A percentile compares a stretch with the other conserved stretches of the same genome.
Conservation (phyloP, 2,888 invertebrate species). For the Cephus spinipes region DNA sequence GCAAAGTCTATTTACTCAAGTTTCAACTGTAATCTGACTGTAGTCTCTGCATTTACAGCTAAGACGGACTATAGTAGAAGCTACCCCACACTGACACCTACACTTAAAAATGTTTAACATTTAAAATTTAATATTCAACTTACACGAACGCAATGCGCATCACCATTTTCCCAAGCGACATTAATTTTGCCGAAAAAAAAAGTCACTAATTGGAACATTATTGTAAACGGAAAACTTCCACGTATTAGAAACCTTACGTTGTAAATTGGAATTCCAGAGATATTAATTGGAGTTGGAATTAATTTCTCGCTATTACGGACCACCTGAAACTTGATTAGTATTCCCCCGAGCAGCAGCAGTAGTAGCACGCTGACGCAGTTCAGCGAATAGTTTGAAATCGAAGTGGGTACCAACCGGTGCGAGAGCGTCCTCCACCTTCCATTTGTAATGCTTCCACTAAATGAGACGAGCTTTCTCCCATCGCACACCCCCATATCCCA, state of each 20-base stretch:
- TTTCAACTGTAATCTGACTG: too few relatives aligned
- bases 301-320: slow-evolving; percentile 37
- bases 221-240: slow-evolving; percentile 1
- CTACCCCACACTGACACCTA: neutral
- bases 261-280: slow-evolving; percentile 32
- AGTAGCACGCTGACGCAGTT: slow-evolving; percentile 43
- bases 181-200: neutral
- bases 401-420: slow-evolving; percentile 15
- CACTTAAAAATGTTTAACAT: neutral
- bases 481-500: too few relatives aligned
- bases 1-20: too few relatives aligned
- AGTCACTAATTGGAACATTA: neutral
- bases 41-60: neutral
- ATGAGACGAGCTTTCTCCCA: slow-evolving; percentile 28
- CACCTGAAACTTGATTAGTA: slow-evolving; percentile 56
- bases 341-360: slow-evolving; percentile 38
- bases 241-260: slow-evolving; percentile 1
- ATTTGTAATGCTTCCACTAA: slow-evolving; percentile 27
- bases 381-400: slow-evolving; percentile 44
- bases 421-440: slow-evolving; percentile 13
- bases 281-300: slow-evolving; percentile 50
- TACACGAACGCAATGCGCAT: too few relatives aligned
- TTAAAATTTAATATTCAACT: neutral
- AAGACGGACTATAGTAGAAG: neutral
- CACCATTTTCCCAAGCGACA: neutral